These are phyloP conservation scores for Cheilosia impressa DNA, from an alignment of 2,888 invertebrate genomes.

Conservation along the genomic window DNA sequence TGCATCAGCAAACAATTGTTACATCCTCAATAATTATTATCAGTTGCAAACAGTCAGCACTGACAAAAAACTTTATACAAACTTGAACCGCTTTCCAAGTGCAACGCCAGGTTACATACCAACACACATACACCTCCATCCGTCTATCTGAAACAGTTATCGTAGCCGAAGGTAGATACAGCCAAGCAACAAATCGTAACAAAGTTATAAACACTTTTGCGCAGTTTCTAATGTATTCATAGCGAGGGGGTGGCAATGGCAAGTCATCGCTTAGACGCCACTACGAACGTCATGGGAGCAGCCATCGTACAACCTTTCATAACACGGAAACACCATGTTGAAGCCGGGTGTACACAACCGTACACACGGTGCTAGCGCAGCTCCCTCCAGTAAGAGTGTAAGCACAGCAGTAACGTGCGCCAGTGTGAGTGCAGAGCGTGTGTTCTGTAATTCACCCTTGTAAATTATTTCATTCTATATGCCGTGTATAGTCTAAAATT, in stretches of 20 bases:
- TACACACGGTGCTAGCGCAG: not conserved
- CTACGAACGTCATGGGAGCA: slow-evolving; percentile 51
- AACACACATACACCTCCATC: not conserved
- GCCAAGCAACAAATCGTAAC: slow-evolving; percentile 22
- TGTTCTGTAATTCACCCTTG: slow-evolving; percentile 69
- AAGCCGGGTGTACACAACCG: slow-evolving; percentile 35
- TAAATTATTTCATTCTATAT: slow-evolving; percentile 67
- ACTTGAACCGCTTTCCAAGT: slow-evolving; percentile 8
- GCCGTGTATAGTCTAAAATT: slow-evolving; percentile 79
- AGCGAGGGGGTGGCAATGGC: slow-evolving; percentile 13
- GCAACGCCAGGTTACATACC: not conserved
- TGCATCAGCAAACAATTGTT: slow-evolving; percentile 1
- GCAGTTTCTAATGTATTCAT: slow-evolving; percentile 25
- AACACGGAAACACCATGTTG: slow-evolving; percentile 67
- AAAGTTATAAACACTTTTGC: slow-evolving; percentile 40
- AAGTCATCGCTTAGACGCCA: slow-evolving; percentile 42
- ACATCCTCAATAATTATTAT: slow-evolving; percentile 16
- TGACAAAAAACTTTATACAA: not conserved
- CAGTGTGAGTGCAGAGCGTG: slow-evolving; percentile 17
- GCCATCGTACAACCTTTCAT: slow-evolving; percentile 32
- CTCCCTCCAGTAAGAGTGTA: not conserved
- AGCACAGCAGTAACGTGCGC: not conserved
- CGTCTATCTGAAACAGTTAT: not conserved
- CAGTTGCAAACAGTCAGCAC: slow-evolving; percentile 8
- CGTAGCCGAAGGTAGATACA: not conserved